A percentile compares a stretch with the other conserved stretches of the same genome.
These are phyloP conservation scores for Synanthedon tipuliformis DNA, from an alignment of 2,888 invertebrate genomes.

Conservation along the genomic window DNA sequence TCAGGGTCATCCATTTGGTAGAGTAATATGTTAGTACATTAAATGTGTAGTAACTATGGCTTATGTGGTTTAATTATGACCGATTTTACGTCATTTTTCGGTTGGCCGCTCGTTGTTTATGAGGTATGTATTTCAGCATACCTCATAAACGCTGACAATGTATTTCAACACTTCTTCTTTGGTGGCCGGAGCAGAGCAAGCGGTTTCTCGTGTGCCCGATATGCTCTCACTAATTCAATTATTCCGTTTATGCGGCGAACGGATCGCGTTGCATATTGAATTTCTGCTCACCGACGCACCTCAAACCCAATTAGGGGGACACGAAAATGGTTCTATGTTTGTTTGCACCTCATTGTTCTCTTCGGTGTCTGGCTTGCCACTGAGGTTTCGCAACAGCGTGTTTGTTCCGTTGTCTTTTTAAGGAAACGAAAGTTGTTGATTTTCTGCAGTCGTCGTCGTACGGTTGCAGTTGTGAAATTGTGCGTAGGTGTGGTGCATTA, in stretches of 20 bases:
- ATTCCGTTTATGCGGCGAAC: conserved; percentile 57
- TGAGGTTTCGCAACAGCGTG: conserved; percentile 43
- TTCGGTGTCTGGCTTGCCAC: conserved; percentile 49
- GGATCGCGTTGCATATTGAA: conserved; percentile 62
- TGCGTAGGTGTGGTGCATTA: conserved; percentile 59
- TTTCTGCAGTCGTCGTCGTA: conserved; percentile 35
- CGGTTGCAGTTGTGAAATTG: conserved; percentile 50
- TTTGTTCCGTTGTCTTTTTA: conserved; percentile 59
- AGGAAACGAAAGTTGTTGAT: conserved; percentile 64
- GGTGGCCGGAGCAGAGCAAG: conserved; percentile 27
- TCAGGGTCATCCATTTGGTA: no score
- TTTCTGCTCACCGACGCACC: conserved; percentile 44
- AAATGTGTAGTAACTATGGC: no score
- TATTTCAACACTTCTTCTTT: conserved; percentile 13
- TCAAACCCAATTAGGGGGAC: conserved; percentile 60
- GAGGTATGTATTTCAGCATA: neutral
- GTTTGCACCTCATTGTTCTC: conserved; percentile 60
- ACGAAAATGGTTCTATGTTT: conserved; percentile 57
- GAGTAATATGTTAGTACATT: no score
- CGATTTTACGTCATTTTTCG: neutral
- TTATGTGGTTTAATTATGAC: no score
- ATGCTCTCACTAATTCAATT: conserved; percentile 58
- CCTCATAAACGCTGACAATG: no score
- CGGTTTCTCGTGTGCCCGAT: conserved; percentile 37
- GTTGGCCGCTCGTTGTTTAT: neutral